A percentile compares a stretch with the other conserved stretches of the same genome.
phyloP scores from a whole-genome alignment of 2,797 vertebrate species.

The Melanotaenia pygmaea region DNA sequence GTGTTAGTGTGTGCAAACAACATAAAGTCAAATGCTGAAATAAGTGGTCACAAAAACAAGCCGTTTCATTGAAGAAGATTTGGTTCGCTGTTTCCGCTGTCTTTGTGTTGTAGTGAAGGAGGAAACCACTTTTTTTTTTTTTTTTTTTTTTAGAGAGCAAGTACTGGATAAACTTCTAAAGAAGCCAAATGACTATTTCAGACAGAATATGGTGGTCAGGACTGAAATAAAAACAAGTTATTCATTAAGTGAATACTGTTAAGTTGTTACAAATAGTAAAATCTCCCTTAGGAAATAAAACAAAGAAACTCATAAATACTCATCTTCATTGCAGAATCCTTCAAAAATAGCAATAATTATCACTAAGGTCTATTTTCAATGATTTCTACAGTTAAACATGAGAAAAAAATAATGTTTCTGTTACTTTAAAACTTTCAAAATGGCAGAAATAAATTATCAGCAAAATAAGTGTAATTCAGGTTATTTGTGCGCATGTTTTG shows the following conservation, averaged over 20 bases:
- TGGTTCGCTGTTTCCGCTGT: conserved; percentile 51
- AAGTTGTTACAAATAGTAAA: conserved; percentile 58
- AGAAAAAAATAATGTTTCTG: conserved; percentile 61
- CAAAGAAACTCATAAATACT: conserved; percentile 54
- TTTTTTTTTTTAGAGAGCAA: conserved; percentile 45
- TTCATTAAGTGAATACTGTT: conserved; percentile 53
- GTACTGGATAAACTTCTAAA: conserved; percentile 52
- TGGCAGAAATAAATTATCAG: conserved; percentile 74
- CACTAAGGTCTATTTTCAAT: conserved; percentile 46
- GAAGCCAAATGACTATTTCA: conserved; percentile 56
- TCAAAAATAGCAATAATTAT: conserved; percentile 58
- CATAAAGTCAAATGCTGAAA: conserved; percentile 43
- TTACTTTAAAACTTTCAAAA: conserved; percentile 57
- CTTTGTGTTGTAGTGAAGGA: conserved; percentile 63
- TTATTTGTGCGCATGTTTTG: conserved; percentile 33
- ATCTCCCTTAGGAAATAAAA: conserved; percentile 71
- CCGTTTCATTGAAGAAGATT: conserved; percentile 37
- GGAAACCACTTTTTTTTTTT: conserved; percentile 34
- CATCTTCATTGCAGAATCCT: conserved; percentile 56
- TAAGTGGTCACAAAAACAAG: conserved; percentile 44
- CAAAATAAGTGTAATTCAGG: conserved; percentile 50
- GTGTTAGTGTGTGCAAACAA: conserved; percentile 51
- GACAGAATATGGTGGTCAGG: conserved; percentile 41
- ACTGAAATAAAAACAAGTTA: conserved; percentile 44
- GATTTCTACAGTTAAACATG: conserved; percentile 64